A percentile compares a stretch with the other conserved stretches of the same genome.
These are phyloP conservation scores for Brachystomella parvula DNA, from an alignment of 1,140 invertebrate species.

Conservation along the genomic window DNA sequence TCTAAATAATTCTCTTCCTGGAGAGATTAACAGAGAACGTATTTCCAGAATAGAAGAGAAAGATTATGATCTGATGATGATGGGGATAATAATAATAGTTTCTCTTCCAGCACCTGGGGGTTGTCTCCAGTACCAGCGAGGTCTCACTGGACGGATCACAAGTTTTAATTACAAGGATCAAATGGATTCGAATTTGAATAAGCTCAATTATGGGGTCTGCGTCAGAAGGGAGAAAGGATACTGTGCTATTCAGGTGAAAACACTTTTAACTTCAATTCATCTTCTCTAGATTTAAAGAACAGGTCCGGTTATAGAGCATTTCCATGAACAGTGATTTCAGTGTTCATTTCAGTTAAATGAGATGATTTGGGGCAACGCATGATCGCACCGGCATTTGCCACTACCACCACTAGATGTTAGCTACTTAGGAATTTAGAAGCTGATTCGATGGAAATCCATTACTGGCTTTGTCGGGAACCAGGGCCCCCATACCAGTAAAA, in stretches of 20 bases:
- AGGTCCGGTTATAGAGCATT: too few species aligned
- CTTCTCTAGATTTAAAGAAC: too few species aligned
- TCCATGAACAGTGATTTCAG: too few species aligned
- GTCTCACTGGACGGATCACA: conserved; percentile 66
- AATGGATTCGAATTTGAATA: conserved; percentile 57
- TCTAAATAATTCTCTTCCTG: background rate
- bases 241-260: conserved; percentile 61
- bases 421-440: too few species aligned
- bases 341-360: too few species aligned
- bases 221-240: conserved; percentile 76
- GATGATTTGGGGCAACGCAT: too few species aligned
- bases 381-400: too few species aligned
- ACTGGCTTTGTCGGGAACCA: too few species aligned
- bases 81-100: background rate
- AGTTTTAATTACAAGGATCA: conserved; percentile 71
- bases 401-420: too few species aligned
- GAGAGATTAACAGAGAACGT: background rate
- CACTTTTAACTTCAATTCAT: background rate
- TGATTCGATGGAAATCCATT: too few species aligned
- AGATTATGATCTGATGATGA: background rate
- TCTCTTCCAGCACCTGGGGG: conserved; percentile 60
- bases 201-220: conserved; percentile 77
- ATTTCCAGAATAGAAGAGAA: background rate
- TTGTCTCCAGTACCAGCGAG: conserved; percentile 73
- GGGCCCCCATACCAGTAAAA: too few species aligned